Conservation (phyloP, 2,888 invertebrate genomes). For the Cheilosia variabilis region DNA sequence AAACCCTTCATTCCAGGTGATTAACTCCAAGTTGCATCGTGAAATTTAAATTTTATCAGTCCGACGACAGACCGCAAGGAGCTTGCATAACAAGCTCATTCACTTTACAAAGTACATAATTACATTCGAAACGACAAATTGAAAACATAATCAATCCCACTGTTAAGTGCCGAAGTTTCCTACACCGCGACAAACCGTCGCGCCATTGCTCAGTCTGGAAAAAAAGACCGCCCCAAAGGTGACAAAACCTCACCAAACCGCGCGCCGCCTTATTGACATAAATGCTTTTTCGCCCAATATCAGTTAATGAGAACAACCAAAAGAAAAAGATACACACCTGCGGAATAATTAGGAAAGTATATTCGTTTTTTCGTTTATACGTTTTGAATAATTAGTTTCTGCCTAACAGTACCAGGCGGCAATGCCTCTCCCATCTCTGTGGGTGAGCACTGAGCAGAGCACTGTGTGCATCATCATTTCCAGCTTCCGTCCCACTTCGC, state of each 20-base stretch:
- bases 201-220: neutral
- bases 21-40: too few species aligned
- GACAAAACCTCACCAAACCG: constrained; percentile 15
- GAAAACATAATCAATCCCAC: neutral
- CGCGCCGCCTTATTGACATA: constrained; percentile 25
- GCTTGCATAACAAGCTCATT: too few species aligned
- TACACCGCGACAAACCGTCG: neutral
- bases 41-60: too few species aligned
- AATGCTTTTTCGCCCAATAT: constrained; percentile 51
- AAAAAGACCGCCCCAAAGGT: neutral
- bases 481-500: neutral
- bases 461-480: constrained; percentile 37
- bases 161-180: neutral
- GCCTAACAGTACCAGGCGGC: constrained; percentile 4
- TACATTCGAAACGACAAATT: neutral
- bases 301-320: constrained; percentile 46
- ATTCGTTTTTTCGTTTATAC: too few species aligned
- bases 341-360: constrained; percentile 62
- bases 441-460: constrained; percentile 63
- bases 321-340: constrained; percentile 54
- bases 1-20: too few species aligned
- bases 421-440: constrained; percentile 62
- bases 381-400: constrained; percentile 63
- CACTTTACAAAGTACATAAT: too few species aligned
- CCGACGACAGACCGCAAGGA: neutral